Base-by-base conservation (phyloP, 2,888 invertebrate genomes). In the Cylloceria caligata region DNA sequence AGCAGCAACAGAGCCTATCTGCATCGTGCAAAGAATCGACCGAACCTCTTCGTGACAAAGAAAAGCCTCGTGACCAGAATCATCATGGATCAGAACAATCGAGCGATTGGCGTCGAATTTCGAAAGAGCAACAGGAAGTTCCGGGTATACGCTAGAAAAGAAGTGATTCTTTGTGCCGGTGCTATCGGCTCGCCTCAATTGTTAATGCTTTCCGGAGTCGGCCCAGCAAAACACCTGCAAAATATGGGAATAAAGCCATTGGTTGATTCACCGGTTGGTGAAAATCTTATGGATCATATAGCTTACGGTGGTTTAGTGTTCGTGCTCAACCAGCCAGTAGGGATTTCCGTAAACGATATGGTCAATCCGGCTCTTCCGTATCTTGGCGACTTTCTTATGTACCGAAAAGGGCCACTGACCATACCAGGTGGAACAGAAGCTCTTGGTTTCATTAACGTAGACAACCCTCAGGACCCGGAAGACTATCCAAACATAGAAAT, bases 101-200 rank as follows among this genome's bases (percentile, higher is more conserved):
- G 93, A 19, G 96, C 96, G 0, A 94, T 94, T 81, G 97, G 96
- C 0, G 95, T 97, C 0, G 94, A 96, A 86, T 96, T 95, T 83
- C 91, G 94, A 0, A 94, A 95, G 72, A 94, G 95, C 16, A 93
- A 93, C 21, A 84, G 87, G 27, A 89, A 86, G 9, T 87, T 89
- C 39, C 93, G 92, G 9, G 95, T 95, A 0, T 93, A 91, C 60
- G 97, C 96, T 0, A 94, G 94, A 1, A 97, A 96, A 90, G 98
- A 98, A 93, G 96, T 99, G 0, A 96, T 98, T 72, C 88, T 98
- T 16, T 96, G 97, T 13, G 97, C 97, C 1, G 98, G 98, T 0
- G 95, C 98, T 1, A 96, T 99, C 84, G 97, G 97, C 88, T 96
- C 97, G 0, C 98, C 98, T 0, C 98, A 99, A 91, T 91, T 99